Conservation (phyloP, 2,888 invertebrate genomes). For the Rotaria sp. region DNA sequence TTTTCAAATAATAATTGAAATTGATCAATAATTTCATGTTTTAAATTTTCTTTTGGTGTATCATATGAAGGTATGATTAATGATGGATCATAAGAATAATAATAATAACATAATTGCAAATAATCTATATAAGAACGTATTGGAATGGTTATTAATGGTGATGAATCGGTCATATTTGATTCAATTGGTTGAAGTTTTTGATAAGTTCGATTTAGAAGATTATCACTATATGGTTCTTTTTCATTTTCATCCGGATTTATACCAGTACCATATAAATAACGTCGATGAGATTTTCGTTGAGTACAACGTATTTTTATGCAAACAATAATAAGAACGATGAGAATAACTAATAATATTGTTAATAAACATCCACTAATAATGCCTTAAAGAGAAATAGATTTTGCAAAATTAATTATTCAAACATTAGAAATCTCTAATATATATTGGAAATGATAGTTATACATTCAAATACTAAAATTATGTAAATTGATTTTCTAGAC, state of each 20-base stretch:
- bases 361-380: slow-evolving; percentile 20
- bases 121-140: slow-evolving; percentile 8
- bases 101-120: slow-evolving; percentile 7
- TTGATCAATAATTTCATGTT: neutral
- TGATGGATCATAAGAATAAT: neutral
- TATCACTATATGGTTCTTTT: neutral
- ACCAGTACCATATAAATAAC: neutral
- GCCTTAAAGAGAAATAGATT: neutral
- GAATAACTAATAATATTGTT: neutral
- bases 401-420: no score
- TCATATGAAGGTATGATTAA: neutral
- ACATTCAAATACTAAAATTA: no score
- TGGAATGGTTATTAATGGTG: neutral
- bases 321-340: neutral
- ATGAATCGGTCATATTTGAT: neutral
- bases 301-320: neutral
- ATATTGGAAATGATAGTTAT: no score
- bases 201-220: neutral
- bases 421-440: no score
- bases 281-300: neutral
- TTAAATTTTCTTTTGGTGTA: neutral
- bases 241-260: neutral
- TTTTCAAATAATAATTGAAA: slow-evolving; percentile 22
- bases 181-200: neutral
- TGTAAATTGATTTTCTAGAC: no score